Evolutionary conservation across 2,888 invertebrate genomes (phyloP).

Genomic region (Leptinotarsa rubiginosa): DNA sequence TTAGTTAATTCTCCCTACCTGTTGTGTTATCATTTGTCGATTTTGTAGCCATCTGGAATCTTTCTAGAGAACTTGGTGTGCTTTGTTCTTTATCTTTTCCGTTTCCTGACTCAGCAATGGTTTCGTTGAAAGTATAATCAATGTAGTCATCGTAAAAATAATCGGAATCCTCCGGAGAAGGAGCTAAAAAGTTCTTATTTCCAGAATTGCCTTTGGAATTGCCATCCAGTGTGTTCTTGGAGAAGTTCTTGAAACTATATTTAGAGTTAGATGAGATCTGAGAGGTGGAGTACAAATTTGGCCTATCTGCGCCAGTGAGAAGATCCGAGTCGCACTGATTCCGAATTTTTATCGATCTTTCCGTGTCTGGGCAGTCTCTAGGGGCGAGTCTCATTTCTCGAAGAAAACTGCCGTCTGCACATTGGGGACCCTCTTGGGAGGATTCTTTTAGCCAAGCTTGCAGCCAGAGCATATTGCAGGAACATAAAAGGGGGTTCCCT

Average conservation of each 20-base stretch:
- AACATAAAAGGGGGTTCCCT: slow-evolving; percentile 88
- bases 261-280: slow-evolving; percentile 65
- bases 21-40: slow-evolving; percentile 49
- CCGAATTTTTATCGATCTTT: slow-evolving; percentile 67
- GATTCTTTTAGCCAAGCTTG: slow-evolving; percentile 85
- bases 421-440: slow-evolving; percentile 80
- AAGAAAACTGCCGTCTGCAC: slow-evolving; percentile 82
- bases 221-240: slow-evolving; percentile 58
- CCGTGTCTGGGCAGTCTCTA: slow-evolving; percentile 73
- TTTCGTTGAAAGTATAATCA: slow-evolving; percentile 79
- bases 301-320: slow-evolving; percentile 73
- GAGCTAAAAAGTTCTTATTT: slow-evolving; percentile 68
- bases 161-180: slow-evolving; percentile 81
- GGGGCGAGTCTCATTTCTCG: slow-evolving; percentile 78
- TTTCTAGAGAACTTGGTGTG: slow-evolving; percentile 37
- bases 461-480: slow-evolving; percentile 86
- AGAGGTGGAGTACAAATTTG: slow-evolving; percentile 69
- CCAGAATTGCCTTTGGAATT: slow-evolving; percentile 55
- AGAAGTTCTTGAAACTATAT: slow-evolving; percentile 17
- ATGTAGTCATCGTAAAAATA: slow-evolving; percentile 87
- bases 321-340: slow-evolving; percentile 61
- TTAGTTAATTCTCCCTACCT: slow-evolving; percentile 36
- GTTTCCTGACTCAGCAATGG: slow-evolving; percentile 59
- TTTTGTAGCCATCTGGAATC: slow-evolving; percentile 39
- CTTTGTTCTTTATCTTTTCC: slow-evolving; percentile 26